Conservation (phyloP, 2,888 invertebrate species). For the Liodrosophila aerea region DNA sequence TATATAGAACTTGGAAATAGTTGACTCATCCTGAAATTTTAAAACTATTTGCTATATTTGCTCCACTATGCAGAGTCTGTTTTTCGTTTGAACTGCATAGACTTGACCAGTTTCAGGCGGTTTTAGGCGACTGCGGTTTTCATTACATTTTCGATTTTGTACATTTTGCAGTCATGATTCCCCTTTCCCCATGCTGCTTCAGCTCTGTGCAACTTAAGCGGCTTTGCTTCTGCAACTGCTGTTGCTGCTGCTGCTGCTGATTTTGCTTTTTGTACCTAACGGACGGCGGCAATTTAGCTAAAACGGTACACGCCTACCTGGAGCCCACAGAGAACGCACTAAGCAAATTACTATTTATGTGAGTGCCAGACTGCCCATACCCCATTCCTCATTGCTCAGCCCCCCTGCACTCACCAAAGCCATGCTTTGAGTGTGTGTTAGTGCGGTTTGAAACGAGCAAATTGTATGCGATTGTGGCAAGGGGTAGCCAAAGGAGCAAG, state of each 20-base stretch:
- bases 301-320: conserved; percentile 75
- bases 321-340: conserved; percentile 68
- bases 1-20: no score
- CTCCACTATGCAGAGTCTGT: conserved; percentile 50
- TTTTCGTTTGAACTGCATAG: conserved; percentile 47
- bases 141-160: conserved; percentile 73
- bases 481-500: conserved; percentile 13
- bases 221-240: conserved; percentile 59
- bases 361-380: conserved; percentile 46
- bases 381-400: neutral
- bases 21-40: no score
- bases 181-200: conserved; percentile 6
- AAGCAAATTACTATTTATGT: conserved; percentile 76
- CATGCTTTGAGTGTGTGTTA: conserved; percentile 39
- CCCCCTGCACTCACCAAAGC: conserved; percentile 4
- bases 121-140: conserved; percentile 69
- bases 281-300: conserved; percentile 75
- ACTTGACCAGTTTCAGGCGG: conserved; percentile 46
- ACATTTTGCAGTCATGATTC: conserved; percentile 55
- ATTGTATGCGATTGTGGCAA: conserved; percentile 74
- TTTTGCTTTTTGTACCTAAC: conserved; percentile 44
- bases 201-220: conserved; percentile 67
- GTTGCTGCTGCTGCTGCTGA: neutral
- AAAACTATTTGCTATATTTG: neutral
- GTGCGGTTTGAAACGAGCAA: conserved; percentile 72